Conservation (phyloP, 1,140 invertebrate genomes). For the Anoplolepis gracilipes region DNA sequence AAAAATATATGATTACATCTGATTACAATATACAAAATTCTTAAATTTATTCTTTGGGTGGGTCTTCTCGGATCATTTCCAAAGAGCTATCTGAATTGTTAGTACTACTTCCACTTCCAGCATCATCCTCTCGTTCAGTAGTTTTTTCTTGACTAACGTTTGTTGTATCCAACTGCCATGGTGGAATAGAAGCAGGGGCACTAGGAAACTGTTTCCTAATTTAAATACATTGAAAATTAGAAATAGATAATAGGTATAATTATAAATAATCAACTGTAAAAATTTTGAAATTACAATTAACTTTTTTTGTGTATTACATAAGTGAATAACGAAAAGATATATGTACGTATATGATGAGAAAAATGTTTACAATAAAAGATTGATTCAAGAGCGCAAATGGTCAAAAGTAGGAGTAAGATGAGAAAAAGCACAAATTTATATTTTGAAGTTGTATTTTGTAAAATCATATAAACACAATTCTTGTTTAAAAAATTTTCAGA, state of each 20-base stretch:
- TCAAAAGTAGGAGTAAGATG: conserved; percentile 50
- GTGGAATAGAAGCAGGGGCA: conserved; percentile 90
- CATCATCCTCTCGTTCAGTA: conserved; percentile 83
- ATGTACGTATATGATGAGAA: not conserved
- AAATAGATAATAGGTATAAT: conserved; percentile 33
- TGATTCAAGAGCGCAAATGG: conserved; percentile 24
- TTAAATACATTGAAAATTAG: conserved; percentile 48
- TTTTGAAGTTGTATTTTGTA: conserved; percentile 60
- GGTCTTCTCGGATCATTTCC: conserved; percentile 85
- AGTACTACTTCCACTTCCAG: conserved; percentile 84
- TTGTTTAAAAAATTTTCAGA: conserved; percentile 38
- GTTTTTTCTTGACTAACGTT: conserved; percentile 81
- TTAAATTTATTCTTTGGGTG: conserved; percentile 80
- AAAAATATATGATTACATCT: conserved; percentile 66
- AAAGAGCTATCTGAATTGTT: conserved; percentile 85
- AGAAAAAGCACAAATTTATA: conserved; percentile 43
- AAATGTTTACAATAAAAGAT: conserved; percentile 26
- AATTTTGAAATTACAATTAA: conserved; percentile 23
- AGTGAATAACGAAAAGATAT: not conserved
- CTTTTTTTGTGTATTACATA: not conserved
- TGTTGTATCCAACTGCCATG: conserved; percentile 89
- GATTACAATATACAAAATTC: conserved; percentile 23
- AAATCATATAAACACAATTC: conserved; percentile 40
- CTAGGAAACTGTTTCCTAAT: conserved; percentile 91
- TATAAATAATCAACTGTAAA: not conserved